Conservation (phyloP, 2,888 invertebrate species). For the Lordiphosa fenestrarum region DNA sequence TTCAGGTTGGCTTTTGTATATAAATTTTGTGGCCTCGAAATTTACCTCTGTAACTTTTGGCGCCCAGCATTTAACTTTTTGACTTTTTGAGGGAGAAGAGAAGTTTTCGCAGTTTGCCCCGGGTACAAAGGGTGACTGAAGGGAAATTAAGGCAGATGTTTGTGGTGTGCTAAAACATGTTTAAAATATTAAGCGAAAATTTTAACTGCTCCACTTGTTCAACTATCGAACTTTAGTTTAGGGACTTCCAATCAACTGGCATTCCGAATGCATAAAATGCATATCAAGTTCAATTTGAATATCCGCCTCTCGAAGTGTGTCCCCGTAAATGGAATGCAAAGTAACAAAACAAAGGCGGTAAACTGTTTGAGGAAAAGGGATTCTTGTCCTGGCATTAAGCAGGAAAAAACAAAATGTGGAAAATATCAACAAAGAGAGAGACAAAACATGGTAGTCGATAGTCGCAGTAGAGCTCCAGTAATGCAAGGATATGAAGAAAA, state of each 20-base stretch:
- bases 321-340: conserved; percentile 39
- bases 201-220: too few species aligned
- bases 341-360: conserved; percentile 2
- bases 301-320: conserved; percentile 56
- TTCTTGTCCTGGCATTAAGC: conserved; percentile 36
- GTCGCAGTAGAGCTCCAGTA: conserved; percentile 38
- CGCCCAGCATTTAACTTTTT: conserved; percentile 46
- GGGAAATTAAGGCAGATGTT: conserved; percentile 4
- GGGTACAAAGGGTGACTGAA: conserved; percentile 1
- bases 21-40: conserved; percentile 7
- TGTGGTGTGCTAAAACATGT: background rate
- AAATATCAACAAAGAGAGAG: conserved; percentile 9
- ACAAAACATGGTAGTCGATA: conserved; percentile 24
- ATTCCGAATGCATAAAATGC: conserved; percentile 35
- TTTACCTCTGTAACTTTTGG: conserved; percentile 33
- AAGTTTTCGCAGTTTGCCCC: conserved; percentile 4
- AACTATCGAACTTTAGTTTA: background rate
- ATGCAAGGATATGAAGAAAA: conserved; percentile 17
- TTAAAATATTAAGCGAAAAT: too few species aligned
- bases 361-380: conserved; percentile 21
- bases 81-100: conserved; percentile 10
- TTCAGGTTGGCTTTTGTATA: background rate
- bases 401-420: conserved; percentile 52
- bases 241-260: too few species aligned
- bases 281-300: conserved; percentile 60